Percentiles rank a stretch among this genome's conserved stretches.
phyloP scores from a whole-genome alignment of 2,113 vertebrate species.

The Synodontis membranacea region DNA sequence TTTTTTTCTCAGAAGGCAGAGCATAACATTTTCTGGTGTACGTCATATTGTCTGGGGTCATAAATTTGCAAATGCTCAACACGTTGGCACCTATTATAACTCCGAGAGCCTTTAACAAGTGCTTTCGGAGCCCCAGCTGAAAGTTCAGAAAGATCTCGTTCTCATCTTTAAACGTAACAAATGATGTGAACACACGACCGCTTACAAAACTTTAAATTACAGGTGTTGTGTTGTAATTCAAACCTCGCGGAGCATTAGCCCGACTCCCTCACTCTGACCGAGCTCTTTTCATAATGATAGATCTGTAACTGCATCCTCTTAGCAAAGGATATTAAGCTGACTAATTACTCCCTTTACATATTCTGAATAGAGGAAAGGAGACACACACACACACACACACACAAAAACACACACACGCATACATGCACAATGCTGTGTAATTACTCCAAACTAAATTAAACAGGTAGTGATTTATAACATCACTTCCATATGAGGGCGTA shows the following conservation, averaged over 20 bases:
- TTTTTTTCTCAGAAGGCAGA: not conserved
- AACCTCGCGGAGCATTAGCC: not conserved
- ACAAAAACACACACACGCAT: conserved; percentile 4
- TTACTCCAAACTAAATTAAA: conserved; percentile 40
- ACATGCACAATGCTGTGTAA: conserved; percentile 24
- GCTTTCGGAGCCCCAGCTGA: not conserved
- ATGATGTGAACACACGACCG: not conserved
- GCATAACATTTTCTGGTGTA: not conserved
- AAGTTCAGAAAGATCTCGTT: not conserved
- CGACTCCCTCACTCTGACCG: not conserved
- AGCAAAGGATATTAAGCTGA: conserved; percentile 21
- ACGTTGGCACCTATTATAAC: not conserved
- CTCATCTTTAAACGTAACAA: not conserved
- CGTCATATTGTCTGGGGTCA: not conserved
- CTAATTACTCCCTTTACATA: conserved; percentile 35
- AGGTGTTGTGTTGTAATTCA: not conserved
- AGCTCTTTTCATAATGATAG: not conserved
- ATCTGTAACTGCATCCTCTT: conserved; percentile 29
- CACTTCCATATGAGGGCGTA: not conserved
- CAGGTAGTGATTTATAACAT: conserved; percentile 41
- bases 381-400: not conserved
- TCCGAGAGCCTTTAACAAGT: not conserved
- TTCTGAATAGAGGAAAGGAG: conserved; percentile 25
- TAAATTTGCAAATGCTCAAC: not conserved
- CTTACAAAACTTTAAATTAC: not conserved